A percentile compares a stretch with the other conserved stretches of the same genome.
Evolutionary conservation across 2,113 vertebrate species (phyloP).

Genomic region (Sphyrna mokarran): DNA sequence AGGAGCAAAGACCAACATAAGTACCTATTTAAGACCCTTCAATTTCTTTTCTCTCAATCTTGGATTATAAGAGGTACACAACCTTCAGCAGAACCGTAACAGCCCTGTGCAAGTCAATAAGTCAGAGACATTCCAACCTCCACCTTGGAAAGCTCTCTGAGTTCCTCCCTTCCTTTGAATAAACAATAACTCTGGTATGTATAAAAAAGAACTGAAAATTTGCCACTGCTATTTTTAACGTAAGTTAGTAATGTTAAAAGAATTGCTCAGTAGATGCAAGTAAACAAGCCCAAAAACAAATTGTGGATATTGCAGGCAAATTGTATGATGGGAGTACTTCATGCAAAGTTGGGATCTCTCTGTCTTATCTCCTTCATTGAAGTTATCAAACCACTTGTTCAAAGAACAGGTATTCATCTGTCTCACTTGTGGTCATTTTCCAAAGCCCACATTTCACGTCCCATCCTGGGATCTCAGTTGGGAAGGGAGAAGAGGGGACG

Average conservation of each 20-base stretch:
- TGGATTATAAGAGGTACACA: background rate
- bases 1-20: background rate
- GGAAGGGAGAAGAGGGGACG: too few relatives aligned
- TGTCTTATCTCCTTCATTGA: background rate
- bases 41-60: background rate
- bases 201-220: background rate
- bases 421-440: background rate
- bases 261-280: background rate
- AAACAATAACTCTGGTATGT: background rate
- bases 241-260: background rate
- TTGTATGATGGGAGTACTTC: too few relatives aligned
- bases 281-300: background rate
- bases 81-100: background rate
- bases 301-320: background rate
- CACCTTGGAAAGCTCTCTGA: background rate
- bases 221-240: background rate
- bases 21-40: background rate
- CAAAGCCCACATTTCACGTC: background rate
- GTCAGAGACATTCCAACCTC: background rate
- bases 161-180: background rate
- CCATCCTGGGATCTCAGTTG: too few relatives aligned
- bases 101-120: background rate
- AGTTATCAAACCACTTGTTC: background rate
- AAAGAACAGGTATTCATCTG: background rate
- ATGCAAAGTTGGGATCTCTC: background rate